Evolutionary conservation across 1,140 invertebrate genomes (phyloP).

Genomic region (Anastatus disparis): DNA sequence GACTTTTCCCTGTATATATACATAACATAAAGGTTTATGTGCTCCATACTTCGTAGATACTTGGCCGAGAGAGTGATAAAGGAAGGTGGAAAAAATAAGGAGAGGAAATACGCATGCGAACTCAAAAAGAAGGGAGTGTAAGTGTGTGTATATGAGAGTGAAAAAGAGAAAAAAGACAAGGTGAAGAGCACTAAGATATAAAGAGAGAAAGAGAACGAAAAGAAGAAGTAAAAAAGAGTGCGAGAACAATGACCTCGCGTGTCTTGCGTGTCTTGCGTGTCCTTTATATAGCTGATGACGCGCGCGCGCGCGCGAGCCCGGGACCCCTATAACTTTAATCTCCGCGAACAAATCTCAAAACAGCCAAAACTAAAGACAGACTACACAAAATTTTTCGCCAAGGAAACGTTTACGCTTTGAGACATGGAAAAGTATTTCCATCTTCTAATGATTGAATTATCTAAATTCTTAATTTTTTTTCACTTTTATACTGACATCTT

Average conservation of each 20-base stretch:
- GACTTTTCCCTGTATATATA: slow-evolving; percentile 17
- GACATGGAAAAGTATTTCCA: not conserved
- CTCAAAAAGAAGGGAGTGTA: not conserved
- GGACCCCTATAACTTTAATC: not conserved
- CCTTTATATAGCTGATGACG: not conserved
- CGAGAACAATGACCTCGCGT: slow-evolving; percentile 3
- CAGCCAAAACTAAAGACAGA: no score
- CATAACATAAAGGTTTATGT: no score
- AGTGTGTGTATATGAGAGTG: no score
- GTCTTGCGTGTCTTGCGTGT: no score
- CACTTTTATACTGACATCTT: no score
- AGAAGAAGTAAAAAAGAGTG: not conserved
- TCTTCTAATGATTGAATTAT: no score
- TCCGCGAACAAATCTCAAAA: not conserved
- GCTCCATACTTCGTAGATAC: not conserved
- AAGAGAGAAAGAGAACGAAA: not conserved
- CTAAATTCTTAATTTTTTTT: no score
- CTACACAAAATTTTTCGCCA: not conserved
- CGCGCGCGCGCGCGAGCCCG: no score
- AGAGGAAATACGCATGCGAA: not conserved
- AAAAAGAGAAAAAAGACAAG: not conserved
- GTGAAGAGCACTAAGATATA: not conserved
- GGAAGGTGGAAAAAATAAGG: not conserved
- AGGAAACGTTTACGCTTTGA: not conserved
- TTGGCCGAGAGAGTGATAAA: not conserved